A percentile compares a stretch with the other conserved stretches of the same genome.
These are phyloP conservation scores for Corythornis leucogaster DNA, from an alignment of 2,797 vertebrate genomes.

Conservation along the genomic window DNA sequence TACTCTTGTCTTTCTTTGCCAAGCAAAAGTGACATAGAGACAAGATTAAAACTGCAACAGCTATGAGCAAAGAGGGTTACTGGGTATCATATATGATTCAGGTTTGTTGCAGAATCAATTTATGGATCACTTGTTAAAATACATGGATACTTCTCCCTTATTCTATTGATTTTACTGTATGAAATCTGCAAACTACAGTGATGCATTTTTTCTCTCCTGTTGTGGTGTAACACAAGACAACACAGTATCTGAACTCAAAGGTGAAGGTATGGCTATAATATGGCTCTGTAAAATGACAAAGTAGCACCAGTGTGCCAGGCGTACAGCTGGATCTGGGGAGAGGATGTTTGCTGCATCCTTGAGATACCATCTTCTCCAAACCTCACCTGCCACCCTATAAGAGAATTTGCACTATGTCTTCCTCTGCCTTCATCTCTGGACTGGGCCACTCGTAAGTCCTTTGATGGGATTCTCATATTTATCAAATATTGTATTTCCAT, in stretches of 20 bases:
- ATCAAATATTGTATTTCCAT: background rate
- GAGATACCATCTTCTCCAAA: background rate
- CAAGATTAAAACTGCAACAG: background rate
- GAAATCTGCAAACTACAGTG: background rate
- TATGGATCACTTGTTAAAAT: background rate
- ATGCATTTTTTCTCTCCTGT: background rate
- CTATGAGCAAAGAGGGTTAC: background rate
- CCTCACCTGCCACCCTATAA: background rate
- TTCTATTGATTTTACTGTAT: background rate
- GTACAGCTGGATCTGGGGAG: background rate
- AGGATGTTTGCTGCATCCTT: background rate
- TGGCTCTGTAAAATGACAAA: background rate
- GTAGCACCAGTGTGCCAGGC: background rate
- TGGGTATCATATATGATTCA: background rate
- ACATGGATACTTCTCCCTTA: background rate
- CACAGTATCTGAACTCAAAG: background rate
- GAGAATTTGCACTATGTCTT: background rate
- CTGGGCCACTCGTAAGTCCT: background rate
- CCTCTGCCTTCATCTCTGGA: background rate
- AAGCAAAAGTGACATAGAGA: background rate
- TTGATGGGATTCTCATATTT: background rate
- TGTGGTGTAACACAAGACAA: background rate
- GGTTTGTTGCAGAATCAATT: background rate
- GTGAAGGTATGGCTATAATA: background rate
- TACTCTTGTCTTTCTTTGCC: background rate